Base-by-base conservation (phyloP, 2,888 invertebrate species). In the Ectemnius continuus region DNA sequence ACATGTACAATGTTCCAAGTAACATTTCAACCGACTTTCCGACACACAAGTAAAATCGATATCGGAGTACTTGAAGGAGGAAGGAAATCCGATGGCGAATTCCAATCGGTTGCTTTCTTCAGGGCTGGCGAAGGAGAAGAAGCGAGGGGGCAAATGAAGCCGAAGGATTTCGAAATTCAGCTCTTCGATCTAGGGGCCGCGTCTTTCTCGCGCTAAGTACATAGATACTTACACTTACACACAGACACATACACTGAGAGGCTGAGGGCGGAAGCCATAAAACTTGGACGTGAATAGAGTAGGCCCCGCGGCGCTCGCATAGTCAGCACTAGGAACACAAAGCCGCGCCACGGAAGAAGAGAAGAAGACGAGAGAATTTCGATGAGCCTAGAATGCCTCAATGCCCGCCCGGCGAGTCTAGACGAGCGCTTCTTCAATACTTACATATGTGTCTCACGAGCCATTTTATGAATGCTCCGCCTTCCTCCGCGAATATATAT, bases 211-310 rank as follows among this genome's bases (percentile, higher is more conserved):
- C 36, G 60, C 2, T 28, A 14, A 52, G 16, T 52, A 16, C 26
- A 23, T 18, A 36, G 36, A 18, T 45, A 65, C 48, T 26, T 62
- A 56, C 13, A 23, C n/a, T n/a, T n/a, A n/a, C n/a, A n/a, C n/a
- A n/a, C n/a, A n/a, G n/a, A n/a, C 23, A 20, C n/a, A 28, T 2
- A 16, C 28, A 65, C 48, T 26, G 52, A 47, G 4, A 63, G 16
- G 68, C 62, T 18, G 59, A 68, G 59, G 62, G 28, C 71, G n/a
- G 75, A 65, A 75, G 75, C 66, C 69, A 73, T 75, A 75, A 75
- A 73, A 67, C 65, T 63, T 61, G 58, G 62, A 59, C 72, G 69
- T 75, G 70, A 75, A 75, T 75, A 63, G 75, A 73, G 66, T 65
- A 66, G 66, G 66, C 68, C 67, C 72, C 56, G 64, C 68, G 71